phyloP scores from a whole-genome alignment of 2,797 vertebrate species.

The Pteropus rufus region DNA sequence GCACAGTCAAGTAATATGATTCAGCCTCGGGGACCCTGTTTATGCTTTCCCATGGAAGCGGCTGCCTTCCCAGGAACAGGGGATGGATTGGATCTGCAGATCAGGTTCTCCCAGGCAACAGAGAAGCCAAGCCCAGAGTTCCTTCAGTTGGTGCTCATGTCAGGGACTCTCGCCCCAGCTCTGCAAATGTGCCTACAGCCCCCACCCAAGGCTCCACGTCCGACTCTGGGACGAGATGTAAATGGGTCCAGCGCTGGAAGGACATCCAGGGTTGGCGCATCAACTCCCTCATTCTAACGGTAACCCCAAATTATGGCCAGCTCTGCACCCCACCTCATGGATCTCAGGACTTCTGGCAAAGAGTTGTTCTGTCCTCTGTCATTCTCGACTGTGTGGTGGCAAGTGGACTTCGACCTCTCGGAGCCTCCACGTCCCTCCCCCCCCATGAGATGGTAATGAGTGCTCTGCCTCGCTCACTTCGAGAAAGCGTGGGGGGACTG shows the following conservation, averaged over 20 bases:
- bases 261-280: fast-evolving
- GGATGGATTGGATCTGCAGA: background rate
- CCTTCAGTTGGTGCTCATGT: fast-evolving
- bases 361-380: background rate
- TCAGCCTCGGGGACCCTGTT: background rate
- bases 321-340: background rate
- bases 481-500: background rate
- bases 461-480: fast-evolving
- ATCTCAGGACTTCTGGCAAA: background rate
- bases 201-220: background rate
- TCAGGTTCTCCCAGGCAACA: background rate
- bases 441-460: background rate
- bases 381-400: background rate
- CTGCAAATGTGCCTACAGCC: fast-evolving
- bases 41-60: background rate
- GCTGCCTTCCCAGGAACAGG: background rate
- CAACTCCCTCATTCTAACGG: background rate
- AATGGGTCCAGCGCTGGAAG: background rate
- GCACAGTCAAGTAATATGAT: background rate
- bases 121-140: background rate
- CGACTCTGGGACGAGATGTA: background rate
- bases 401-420: background rate
- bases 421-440: fast-evolving
- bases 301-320: background rate
- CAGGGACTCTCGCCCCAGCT: too few species aligned